phyloP scores from a whole-genome alignment of 37 sponge, comb jelly and placozoan species.

The Haliclona indistincta region DNA sequence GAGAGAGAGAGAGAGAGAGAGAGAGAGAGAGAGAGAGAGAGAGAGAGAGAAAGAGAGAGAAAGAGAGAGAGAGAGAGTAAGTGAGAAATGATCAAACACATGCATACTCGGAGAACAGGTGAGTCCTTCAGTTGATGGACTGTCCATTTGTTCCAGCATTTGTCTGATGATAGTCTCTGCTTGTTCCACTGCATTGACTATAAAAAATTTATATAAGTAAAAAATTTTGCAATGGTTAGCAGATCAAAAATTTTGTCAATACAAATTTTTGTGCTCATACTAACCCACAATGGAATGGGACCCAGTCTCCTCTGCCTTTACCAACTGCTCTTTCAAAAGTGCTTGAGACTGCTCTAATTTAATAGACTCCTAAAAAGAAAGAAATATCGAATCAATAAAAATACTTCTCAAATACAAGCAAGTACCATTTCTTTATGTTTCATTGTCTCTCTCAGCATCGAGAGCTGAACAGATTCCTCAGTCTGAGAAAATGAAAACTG shows the following conservation, averaged over 20 bases:
- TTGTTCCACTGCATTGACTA: constrained; percentile 49
- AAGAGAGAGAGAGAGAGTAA: not conserved
- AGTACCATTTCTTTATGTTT: constrained; percentile 43
- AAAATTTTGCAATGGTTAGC: not conserved
- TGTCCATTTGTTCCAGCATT: constrained; percentile 24
- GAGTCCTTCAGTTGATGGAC: constrained; percentile 8
- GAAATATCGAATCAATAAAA: too few relatives aligned
- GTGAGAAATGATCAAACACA: not conserved
- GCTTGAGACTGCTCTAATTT: constrained; percentile 37
- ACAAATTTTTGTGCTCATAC: constrained; percentile 1
- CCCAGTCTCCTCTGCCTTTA: constrained; percentile 18
- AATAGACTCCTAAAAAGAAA: constrained; percentile 26
- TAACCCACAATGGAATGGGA: constrained; percentile 43
- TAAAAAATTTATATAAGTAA: not conserved
- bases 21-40: not conserved
- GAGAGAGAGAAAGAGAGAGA: not conserved
- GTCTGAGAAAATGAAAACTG: constrained; percentile 3
- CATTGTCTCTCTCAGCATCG: constrained; percentile 38
- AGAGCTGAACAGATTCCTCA: constrained; percentile 39
- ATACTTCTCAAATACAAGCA: too few relatives aligned
- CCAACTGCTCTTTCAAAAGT: constrained; percentile 44
- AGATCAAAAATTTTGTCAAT: not conserved
- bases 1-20: not conserved
- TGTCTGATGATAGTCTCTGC: constrained; percentile 33
- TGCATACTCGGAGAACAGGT: constrained; percentile 59